Evolutionary conservation across 2,888 invertebrate genomes (phyloP), one percentile per base, ranked within the genome.

Genomic region (Acleris laterana): DNA sequence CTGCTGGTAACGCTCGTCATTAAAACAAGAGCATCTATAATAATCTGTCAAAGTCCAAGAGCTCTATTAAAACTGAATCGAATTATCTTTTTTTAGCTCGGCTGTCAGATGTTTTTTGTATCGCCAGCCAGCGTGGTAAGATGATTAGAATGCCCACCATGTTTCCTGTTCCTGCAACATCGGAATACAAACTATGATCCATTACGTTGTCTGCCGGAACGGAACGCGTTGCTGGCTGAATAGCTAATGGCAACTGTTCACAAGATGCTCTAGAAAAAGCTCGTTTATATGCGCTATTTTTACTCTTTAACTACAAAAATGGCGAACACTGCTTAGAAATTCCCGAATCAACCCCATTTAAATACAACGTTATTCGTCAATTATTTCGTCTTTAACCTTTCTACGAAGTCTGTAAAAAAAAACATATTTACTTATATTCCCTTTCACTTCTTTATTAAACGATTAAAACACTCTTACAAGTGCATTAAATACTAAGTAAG

Each of bases 131-230:
- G 58, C 66, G 52, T 63, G 68, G 74, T 76, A 76, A 72, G 56
- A 71, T 77, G 79, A 82, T 82, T 84, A 83, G 76, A 78, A 80
- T 80, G 79, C 77, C 77, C 77, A 78, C 74, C 77, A 73, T 70
- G 78, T 77, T 84, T 82, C 85, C 85, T 79, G 78, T 85, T 84
- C 82, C 85, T 81, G 82, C 75, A 77, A 71, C 76, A 44, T 67
- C 53, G 49, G 67, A 62, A 62, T 67, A 62, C 52, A 48, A 62
- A 67, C 62, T 48, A 62, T 57, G 55, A 55, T 73, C 74, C 71
- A 74, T 76, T 76, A 77, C 78, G 72, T 75, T 74, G 77, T 73
- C 82, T 77, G 77, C 72, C 81, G 82, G 81, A 83, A 83, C 85
- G 86, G 82, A 87, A 86, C 85, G 81, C 85, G 81, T n/a, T 65